Evolutionary conservation across 2,797 vertebrate genomes (phyloP), one percentile per base, ranked within the genome.

Genomic region (Ciconia nigra): DNA sequence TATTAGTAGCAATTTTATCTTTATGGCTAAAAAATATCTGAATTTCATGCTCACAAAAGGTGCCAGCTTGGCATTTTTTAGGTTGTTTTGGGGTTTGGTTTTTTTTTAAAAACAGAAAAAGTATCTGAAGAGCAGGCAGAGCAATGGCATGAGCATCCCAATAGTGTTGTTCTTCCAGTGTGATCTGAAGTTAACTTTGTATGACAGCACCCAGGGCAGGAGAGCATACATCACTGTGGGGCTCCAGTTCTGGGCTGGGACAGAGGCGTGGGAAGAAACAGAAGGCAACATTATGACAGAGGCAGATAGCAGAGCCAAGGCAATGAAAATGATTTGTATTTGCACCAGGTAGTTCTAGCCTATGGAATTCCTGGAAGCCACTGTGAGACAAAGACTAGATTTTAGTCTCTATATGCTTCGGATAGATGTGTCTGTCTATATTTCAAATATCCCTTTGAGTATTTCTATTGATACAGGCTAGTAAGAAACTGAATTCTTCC

Each of bases 21-120:
- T 86, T 46, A 71, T 28, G 6, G 46, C 15, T 74, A 83, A 35
- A 92, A 85, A 63, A 51, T 13, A 81, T 2, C 31, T 84, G 28
- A 69, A 80, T 81, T 71, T 72, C 59, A 52, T 20, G 52, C 37
- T 87, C 33, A 49, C 1, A 7, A 62, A 81, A 92, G 15, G 14
- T 41, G 35, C 8, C 28, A 66, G 5, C 14, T 87, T 2, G 3
- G 11, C 15, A 1, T 0, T 1, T 33, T 73, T 82, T 49, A 42
- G 3, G 3, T 51, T 33, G 2, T 37, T 74, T 79, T 52, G 49
- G 10, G 11, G 20, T 26, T 63, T 1, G 7, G 4, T 66, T 5
- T 10, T 61, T 66, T 54, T 82, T 65, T 18, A 21, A 51, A 51
- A 77, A 87, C 16, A 57, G 20, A 65, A 62, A 25, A 71, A 26